Evolutionary conservation across 2,888 invertebrate species (phyloP), one percentile per base, ranked within the genome.

Genomic region (Salticus scenicus): DNA sequence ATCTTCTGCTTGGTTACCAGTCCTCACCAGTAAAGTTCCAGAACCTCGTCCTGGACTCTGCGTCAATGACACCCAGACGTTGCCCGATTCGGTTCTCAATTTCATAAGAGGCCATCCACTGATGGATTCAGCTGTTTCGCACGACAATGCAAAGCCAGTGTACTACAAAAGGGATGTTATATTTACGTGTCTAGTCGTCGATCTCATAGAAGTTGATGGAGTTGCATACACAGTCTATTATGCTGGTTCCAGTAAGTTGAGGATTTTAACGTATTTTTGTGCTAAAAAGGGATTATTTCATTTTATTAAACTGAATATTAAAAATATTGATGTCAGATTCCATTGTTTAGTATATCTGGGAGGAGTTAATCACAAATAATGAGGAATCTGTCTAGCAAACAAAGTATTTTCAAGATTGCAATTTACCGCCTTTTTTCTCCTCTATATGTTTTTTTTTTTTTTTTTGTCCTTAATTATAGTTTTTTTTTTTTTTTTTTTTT

Each of bases 71-170:
- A 98, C 98, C 0, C 95, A 96, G 89, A 95, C 96, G 14, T 92
- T 98, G 80, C 97, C 97, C 10, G 93, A 93, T 70, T 88, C 96
- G 17, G 98, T 98, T 12, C 93, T 98, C 88, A 98, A 98, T 92
- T 99, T 99, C 92, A 98, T 99, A 90, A 95, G 97, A 90, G 96
- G 97, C 7, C 99, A 99, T 92, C 98, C 99, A 0, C 93, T 99
- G 84, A 98, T 99, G 98, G 98, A 99, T 92, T 96, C 96, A 69
- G 97, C 98, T 1, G 97, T 99, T 71, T 95, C 96, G 89, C 97
- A 97, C 91, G 96, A 97, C 91, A 95, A 96, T 91, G 96, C 96
- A 90, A 96, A 96, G 91, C 98, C 98, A 0, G 96, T 97, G 79
- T 97, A 96, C 92, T 97, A 95, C 93, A 97, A 97, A 91, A 93